Evolutionary conservation across 2,113 vertebrate species (phyloP).

Genomic region (Chauna torquata): DNA sequence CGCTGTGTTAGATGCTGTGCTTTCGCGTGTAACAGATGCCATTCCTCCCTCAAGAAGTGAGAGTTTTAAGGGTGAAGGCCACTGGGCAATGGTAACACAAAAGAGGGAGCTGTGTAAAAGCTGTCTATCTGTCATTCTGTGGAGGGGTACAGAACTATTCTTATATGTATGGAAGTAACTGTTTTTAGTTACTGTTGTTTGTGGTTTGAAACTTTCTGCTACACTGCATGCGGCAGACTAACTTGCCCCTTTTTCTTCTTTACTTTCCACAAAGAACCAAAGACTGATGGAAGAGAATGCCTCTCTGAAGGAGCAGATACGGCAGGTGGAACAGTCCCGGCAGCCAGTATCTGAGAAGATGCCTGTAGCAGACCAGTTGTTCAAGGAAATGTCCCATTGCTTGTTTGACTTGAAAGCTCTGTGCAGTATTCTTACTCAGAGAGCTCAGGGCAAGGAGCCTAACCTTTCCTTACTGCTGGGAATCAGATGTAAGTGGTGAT

Average conservation of each 20-base stretch:
- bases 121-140: background rate
- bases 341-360: conserved; percentile 73
- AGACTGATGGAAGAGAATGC: conserved; percentile 74
- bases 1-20: background rate
- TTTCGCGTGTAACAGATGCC: background rate
- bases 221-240: background rate
- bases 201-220: background rate
- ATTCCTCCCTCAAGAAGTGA: background rate
- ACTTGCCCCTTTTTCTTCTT: background rate
- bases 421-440: conserved; percentile 90
- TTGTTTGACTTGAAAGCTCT: conserved; percentile 92
- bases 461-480: conserved; percentile 93
- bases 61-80: background rate
- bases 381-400: conserved; percentile 94
- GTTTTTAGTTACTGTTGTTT: background rate
- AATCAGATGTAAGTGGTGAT: conserved; percentile 87
- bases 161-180: background rate
- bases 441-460: conserved; percentile 93
- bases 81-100: background rate
- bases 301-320: conserved; percentile 58
- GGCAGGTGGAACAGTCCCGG: conserved; percentile 53
- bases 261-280: conserved; percentile 73
- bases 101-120: background rate
- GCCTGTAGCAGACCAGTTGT: conserved; percentile 82
- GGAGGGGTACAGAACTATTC: background rate